A percentile compares a stretch with the other conserved stretches of the same genome.
These are phyloP conservation scores for Pipistrellus kuhlii DNA, from an alignment of 2,797 vertebrate genomes.

Conservation along the genomic window DNA sequence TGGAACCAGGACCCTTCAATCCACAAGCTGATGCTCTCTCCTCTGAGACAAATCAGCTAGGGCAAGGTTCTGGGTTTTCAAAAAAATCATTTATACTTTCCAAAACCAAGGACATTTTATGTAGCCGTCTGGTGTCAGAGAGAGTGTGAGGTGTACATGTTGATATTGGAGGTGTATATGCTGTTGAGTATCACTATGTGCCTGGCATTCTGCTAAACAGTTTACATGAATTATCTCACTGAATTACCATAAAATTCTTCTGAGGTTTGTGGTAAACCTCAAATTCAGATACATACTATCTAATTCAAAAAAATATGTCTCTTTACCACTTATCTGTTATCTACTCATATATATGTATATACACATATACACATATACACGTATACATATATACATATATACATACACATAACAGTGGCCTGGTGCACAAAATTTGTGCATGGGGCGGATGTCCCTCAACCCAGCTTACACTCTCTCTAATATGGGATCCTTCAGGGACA, in stretches of 20 bases:
- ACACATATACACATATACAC: not conserved
- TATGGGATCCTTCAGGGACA: too few relatives aligned
- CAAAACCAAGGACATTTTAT: not conserved
- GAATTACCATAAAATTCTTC: not conserved
- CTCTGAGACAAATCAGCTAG: too few relatives aligned
- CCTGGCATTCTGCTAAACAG: not conserved
- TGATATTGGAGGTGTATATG: not conserved
- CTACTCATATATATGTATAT: too few relatives aligned
- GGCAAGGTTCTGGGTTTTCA: not conserved
- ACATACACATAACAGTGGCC: too few relatives aligned
- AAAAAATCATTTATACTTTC: not conserved
- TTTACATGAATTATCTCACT: not conserved
- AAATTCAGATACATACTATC: not conserved
- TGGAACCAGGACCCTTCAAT: too few relatives aligned
- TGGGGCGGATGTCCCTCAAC: too few relatives aligned
- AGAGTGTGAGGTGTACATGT: not conserved
- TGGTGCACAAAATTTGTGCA: too few relatives aligned
- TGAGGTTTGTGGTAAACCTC: not conserved
- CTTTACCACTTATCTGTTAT: not conserved
- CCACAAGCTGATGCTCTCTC: too few relatives aligned
- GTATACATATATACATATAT: too few relatives aligned
- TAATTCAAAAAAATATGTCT: not conserved
- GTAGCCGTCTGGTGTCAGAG: not conserved
- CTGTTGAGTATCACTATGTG: not conserved
- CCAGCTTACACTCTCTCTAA: too few relatives aligned